Percentiles rank a stretch among this genome's conserved stretches.
phyloP scores from a whole-genome alignment of 2,797 vertebrate species.

The Rallus crepitans region DNA sequence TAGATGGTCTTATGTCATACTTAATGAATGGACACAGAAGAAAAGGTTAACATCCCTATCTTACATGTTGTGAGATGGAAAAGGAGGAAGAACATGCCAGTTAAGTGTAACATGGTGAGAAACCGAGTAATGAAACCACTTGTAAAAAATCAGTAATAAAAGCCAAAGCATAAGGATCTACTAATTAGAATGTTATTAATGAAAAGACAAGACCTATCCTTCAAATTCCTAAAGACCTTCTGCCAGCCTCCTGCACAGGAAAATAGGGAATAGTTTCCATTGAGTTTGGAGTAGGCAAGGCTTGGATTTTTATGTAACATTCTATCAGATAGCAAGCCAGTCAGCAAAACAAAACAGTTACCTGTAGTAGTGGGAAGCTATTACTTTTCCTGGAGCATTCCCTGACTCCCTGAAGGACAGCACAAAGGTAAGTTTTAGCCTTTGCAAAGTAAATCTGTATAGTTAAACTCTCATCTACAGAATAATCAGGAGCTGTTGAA shows the following conservation, averaged over 20 bases:
- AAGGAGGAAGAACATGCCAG: background rate
- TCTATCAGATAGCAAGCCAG: slow-evolving; percentile 43
- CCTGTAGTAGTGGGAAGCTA: slow-evolving; percentile 64
- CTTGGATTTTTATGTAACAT: slow-evolving; percentile 6
- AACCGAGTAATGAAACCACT: background rate
- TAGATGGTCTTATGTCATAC: background rate
- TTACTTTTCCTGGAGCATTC: slow-evolving; percentile 68
- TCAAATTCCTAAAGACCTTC: background rate
- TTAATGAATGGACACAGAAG: background rate
- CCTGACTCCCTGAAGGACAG: slow-evolving; percentile 63
- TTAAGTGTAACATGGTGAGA: slow-evolving; percentile 37
- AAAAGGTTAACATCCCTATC: background rate
- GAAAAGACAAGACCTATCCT: background rate
- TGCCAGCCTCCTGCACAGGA: background rate
- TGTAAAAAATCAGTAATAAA: background rate
- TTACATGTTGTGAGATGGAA: background rate
- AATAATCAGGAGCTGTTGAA: background rate
- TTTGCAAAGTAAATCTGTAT: background rate
- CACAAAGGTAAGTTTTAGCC: slow-evolving; percentile 2
- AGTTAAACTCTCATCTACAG: slow-evolving; percentile 8
- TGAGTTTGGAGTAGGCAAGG: slow-evolving; percentile 2
- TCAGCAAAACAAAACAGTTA: slow-evolving; percentile 52
- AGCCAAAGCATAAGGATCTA: slow-evolving; percentile 6
- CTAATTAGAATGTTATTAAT: slow-evolving; percentile 48
- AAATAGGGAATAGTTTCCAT: background rate